phyloP scores from a whole-genome alignment of 1,140 invertebrate species.

The Drosophila tsacasi region DNA sequence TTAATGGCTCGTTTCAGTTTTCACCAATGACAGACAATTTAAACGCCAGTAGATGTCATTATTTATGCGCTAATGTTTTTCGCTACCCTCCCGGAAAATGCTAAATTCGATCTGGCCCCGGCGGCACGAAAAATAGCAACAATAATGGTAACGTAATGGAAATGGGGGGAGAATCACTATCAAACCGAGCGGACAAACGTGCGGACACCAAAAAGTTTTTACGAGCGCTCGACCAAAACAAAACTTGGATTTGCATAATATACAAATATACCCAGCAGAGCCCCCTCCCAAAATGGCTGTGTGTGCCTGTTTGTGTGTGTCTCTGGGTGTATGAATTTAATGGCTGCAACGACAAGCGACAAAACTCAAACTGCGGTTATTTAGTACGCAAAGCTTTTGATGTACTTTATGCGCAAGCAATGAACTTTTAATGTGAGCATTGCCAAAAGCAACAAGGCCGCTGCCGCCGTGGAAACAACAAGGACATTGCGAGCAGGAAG shows the following conservation, averaged over 20 bases:
- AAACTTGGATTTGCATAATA: constrained; percentile 79
- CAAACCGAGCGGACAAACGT: constrained; percentile 68
- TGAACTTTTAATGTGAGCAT: constrained; percentile 81
- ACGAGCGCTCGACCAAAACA: constrained; percentile 63
- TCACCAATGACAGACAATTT: constrained; percentile 42
- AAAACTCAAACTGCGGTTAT: constrained; percentile 80
- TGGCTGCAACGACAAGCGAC: constrained; percentile 79
- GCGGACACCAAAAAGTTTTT: constrained; percentile 74
- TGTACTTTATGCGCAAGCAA: constrained; percentile 82
- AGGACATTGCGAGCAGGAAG: constrained; percentile 29
- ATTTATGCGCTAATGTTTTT: constrained; percentile 72
- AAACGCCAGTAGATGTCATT: constrained; percentile 53
- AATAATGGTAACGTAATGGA: constrained; percentile 19
- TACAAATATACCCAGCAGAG: constrained; percentile 45
- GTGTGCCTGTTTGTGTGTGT: constrained; percentile 1
- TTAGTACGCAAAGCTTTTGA: constrained; percentile 77
- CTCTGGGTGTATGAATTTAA: constrained; percentile 60
- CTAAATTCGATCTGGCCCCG: constrained; percentile 58
- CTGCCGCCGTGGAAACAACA: constrained; percentile 21
- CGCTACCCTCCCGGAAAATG: constrained; percentile 41
- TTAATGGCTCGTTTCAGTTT: constrained; percentile 31
- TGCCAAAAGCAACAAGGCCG: constrained; percentile 57
- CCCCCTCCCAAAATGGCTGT: neutral
- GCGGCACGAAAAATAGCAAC: constrained; percentile 31
- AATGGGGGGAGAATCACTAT: constrained; percentile 29